Evolutionary conservation across 1,140 invertebrate species (phyloP), one percentile per base, ranked within the genome.

Genomic region (Anastatus disparis): DNA sequence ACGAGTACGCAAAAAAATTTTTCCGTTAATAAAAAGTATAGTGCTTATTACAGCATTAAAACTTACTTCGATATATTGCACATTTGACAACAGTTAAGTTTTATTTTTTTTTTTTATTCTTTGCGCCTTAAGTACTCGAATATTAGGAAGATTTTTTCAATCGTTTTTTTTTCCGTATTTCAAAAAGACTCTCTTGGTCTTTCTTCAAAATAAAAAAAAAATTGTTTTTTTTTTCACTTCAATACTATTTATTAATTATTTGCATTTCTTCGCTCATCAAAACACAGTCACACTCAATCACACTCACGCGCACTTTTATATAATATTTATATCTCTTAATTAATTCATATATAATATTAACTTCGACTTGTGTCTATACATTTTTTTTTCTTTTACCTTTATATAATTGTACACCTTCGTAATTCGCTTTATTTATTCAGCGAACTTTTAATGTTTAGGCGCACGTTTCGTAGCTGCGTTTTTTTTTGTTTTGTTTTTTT

Each of bases 31-130:
- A 78, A 81, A 81, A 84, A 84, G 79, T 85, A 81, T 80, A 80
- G 74, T 80, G 75, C 78, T 70, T 44, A 80, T 82, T 84, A 84
- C 53, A 52, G 31, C 58, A 50, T 75, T 82, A 82, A 71, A 84
- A 82, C 79, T 85, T 83, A 84, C 79, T 79, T 77, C 80, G 74
- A 84, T 84, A 85, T 86, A 86, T 86, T 86, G 84, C 84, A 86
- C 84, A 85, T 86, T 85, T 82, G 83, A 86, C 82, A 86, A 85
- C 83, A 85, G 78, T 85, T 84, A 84, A 78, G 78, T 84, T 75
- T 82, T 78, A n/a, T n/a, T n/a, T n/a, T n/a, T n/a, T n/a, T n/a
- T n/a, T n/a, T 74, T 55, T 76, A 74, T 81, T 78, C 72, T 59
- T 73, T 74, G 58, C 27, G 15, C 66, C 64, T 80, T 82, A 84